phyloP scores from a whole-genome alignment of 2,113 vertebrate genomes.

The Nycticorax nycticorax region DNA sequence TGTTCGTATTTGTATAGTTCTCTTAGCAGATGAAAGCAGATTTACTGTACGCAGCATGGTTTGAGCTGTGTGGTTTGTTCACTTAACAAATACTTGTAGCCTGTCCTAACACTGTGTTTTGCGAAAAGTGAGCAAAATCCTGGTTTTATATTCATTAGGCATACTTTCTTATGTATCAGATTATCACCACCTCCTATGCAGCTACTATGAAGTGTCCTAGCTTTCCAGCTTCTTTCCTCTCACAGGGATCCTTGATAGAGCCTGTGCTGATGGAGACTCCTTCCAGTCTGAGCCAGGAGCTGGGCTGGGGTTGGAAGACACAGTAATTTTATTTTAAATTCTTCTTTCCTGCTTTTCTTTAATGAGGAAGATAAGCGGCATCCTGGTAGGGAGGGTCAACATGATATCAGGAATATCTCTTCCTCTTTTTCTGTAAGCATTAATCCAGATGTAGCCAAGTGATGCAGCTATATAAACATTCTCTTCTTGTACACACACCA shows the following conservation, averaged over 20 bases:
- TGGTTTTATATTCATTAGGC: not conserved
- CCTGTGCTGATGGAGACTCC: not conserved
- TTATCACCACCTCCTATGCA: not conserved
- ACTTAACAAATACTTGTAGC: not conserved
- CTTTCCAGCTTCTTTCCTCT: not conserved
- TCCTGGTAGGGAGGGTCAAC: not conserved
- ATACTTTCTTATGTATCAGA: not conserved
- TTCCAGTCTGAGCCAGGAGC: not conserved
- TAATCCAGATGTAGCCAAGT: not conserved
- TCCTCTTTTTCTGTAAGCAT: not conserved
- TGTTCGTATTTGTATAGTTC: not conserved
- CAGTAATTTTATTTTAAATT: not conserved
- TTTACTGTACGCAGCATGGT: not conserved
- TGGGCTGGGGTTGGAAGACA: not conserved
- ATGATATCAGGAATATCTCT: not conserved
- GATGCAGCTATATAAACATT: not conserved
- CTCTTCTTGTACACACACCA: not conserved
- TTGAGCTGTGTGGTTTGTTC: not conserved
- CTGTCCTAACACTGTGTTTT: not conserved
- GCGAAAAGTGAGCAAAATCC: not conserved
- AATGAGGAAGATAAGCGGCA: not conserved
- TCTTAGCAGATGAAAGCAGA: not conserved
- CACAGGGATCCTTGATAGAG: not conserved
- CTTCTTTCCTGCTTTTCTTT: not conserved
- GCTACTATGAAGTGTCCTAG: not conserved